phyloP scores from a whole-genome alignment of 2,113 vertebrate species.

The Psettodes erumei region DNA sequence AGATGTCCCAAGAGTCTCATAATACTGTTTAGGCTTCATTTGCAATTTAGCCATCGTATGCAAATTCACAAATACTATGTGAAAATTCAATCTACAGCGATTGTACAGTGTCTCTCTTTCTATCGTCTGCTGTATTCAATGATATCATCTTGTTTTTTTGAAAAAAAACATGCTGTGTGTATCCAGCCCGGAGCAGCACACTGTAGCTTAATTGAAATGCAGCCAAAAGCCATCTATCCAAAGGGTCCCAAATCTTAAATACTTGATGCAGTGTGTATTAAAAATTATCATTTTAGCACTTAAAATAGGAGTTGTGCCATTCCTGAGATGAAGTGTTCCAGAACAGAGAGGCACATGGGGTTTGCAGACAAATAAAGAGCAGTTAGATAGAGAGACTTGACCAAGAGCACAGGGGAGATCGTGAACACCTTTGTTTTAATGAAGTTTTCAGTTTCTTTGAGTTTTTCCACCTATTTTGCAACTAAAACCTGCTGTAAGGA shows the following conservation, averaged over 20 bases:
- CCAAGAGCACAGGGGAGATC: not conserved
- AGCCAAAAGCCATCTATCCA: constrained; percentile 44
- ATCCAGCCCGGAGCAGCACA: constrained; percentile 11
- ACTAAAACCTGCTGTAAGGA: not conserved
- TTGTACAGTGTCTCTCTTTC: not conserved
- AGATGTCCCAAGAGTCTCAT: not conserved
- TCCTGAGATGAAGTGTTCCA: constrained; percentile 16
- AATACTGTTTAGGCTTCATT: not conserved
- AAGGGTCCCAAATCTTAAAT: constrained; percentile 22
- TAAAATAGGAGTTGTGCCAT: not conserved
- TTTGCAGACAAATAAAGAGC: constrained; percentile 13
- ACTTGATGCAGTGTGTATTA: constrained; percentile 35
- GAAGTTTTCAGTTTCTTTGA: not conserved
- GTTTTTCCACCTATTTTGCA: no score
- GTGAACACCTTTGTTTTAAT: constrained; percentile 6
- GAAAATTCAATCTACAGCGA: not conserved
- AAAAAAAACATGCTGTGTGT: constrained; percentile 11
- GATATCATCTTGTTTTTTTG: constrained; percentile 12
- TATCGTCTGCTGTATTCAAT: not conserved
- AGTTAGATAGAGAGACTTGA: not conserved
- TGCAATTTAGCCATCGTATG: not conserved
- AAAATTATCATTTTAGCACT: constrained; percentile 37
- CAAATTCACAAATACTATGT: not conserved
- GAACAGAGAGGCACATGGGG: not conserved
- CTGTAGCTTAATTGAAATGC: constrained; percentile 29